These are phyloP conservation scores for Corythucha ciliata DNA, from an alignment of 2,888 invertebrate genomes.

Conservation along the genomic window DNA sequence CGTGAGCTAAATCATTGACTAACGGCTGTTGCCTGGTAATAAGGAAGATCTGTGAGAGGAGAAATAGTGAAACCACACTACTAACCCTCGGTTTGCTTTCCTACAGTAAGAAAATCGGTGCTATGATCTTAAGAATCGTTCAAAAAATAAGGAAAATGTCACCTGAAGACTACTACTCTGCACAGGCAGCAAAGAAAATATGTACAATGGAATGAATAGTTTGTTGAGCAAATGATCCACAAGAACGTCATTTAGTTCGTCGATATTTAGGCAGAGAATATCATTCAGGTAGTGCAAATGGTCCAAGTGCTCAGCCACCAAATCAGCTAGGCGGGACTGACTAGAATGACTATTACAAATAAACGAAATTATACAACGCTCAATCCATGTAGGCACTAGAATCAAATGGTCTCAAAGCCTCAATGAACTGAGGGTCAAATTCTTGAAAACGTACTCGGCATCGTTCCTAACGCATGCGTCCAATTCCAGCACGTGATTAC, in stretches of 20 bases:
- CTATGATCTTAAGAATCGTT: background rate
- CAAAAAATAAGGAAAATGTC: background rate
- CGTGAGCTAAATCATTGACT: slow-evolving; percentile 81
- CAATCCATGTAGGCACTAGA: background rate
- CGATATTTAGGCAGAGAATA: slow-evolving; percentile 83
- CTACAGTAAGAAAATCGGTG: slow-evolving; percentile 41
- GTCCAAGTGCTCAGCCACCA: slow-evolving; percentile 95
- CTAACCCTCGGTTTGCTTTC: slow-evolving; percentile 65
- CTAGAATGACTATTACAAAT: slow-evolving; percentile 32
- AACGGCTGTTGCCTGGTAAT: slow-evolving; percentile 86
- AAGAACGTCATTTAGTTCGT: slow-evolving; percentile 84
- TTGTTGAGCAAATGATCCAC: slow-evolving; percentile 90
- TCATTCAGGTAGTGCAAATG: slow-evolving; percentile 96
- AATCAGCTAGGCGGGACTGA: slow-evolving; percentile 57
- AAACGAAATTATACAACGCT: background rate
- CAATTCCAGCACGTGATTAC: slow-evolving; percentile 91
- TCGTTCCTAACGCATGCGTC: slow-evolving; percentile 91
- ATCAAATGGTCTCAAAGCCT: background rate
- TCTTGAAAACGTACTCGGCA: slow-evolving; percentile 67
- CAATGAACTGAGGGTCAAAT: background rate
- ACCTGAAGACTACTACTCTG: slow-evolving; percentile 23
- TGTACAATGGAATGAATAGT: slow-evolving; percentile 84
- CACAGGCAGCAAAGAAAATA: slow-evolving; percentile 67
- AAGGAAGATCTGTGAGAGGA: slow-evolving; percentile 89
- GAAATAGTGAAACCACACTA: slow-evolving; percentile 80